Evolutionary conservation across 2,797 vertebrate genomes (phyloP).

Genomic region (Manis javanica): DNA sequence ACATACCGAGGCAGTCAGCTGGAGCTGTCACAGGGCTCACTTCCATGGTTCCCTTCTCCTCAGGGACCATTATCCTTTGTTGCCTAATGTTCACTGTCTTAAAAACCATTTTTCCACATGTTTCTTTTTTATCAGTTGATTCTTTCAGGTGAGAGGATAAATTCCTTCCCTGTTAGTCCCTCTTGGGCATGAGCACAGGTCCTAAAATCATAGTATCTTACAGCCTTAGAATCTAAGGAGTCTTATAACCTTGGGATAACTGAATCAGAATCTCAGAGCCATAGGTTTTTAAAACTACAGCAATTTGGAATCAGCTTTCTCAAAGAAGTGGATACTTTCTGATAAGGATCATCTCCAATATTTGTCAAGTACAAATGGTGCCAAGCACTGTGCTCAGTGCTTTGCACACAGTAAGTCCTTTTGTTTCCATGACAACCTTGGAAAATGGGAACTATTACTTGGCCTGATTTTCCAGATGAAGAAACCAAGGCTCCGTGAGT

Average conservation of each 20-base stretch:
- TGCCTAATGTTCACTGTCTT: neutral
- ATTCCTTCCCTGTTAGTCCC: neutral
- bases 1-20: too few species aligned
- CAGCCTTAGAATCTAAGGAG: neutral
- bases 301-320: neutral
- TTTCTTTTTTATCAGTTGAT: neutral
- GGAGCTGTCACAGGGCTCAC: too few species aligned
- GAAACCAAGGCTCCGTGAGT: neutral
- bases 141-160: neutral
- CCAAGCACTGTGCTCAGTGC: neutral
- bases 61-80: too few species aligned
- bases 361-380: neutral
- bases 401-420: neutral
- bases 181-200: neutral
- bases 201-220: neutral
- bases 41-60: neutral
- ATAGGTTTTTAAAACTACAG: neutral
- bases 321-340: neutral
- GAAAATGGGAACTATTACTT: neutral
- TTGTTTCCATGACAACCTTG: slow-evolving; percentile 63
- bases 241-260: neutral
- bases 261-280: neutral
- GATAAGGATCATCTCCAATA: neutral
- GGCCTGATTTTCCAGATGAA: slow-evolving; percentile 64
- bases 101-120: neutral